Conservation (phyloP, 2,113 vertebrate species). For the Chelonoidis abingdonii region DNA sequence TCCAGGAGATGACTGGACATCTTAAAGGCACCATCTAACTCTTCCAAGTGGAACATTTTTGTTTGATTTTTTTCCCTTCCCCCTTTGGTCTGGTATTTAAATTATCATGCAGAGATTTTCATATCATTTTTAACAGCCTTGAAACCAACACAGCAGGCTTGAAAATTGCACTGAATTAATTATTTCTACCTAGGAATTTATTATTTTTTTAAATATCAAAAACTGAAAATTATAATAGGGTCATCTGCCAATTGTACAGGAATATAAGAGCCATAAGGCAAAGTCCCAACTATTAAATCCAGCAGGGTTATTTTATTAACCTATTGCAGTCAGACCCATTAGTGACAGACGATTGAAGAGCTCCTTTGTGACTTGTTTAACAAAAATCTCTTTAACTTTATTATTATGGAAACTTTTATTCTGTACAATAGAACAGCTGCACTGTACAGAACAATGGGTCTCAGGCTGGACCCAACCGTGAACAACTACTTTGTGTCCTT, state of each 20-base stretch:
- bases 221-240: background rate
- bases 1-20: background rate
- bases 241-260: background rate
- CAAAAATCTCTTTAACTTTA: slow-evolving; percentile 22
- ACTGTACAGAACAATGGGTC: background rate
- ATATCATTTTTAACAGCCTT: background rate
- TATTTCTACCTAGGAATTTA: background rate
- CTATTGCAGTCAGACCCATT: background rate
- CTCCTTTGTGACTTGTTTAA: background rate
- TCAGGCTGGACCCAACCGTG: background rate
- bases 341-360: background rate
- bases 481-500: background rate
- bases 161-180: slow-evolving; percentile 8
- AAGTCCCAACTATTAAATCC: background rate
- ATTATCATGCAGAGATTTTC: background rate
- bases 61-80: slow-evolving; percentile 26
- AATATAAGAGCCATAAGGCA: background rate
- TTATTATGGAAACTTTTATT: background rate
- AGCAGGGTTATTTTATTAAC: background rate
- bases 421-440: background rate
- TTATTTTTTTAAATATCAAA: background rate
- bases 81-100: background rate
- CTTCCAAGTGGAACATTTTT: background rate
- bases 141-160: background rate
- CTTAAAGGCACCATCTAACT: background rate